Conservation (phyloP, 2,888 invertebrate genomes). For the Julus scandinavius region DNA sequence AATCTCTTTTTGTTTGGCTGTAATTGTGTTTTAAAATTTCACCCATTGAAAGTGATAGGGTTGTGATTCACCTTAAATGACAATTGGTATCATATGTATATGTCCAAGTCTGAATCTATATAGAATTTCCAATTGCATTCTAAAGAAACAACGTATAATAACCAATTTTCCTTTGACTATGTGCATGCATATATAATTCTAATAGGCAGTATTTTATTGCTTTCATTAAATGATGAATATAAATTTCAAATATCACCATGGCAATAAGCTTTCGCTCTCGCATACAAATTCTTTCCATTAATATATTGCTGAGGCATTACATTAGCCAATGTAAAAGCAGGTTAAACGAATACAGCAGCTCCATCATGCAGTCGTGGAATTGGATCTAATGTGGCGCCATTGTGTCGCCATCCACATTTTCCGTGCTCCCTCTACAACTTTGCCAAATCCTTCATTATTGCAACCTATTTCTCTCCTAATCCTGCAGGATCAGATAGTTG, state of each 20-base stretch:
- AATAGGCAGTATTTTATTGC: constrained; percentile 4
- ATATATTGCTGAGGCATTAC: background rate
- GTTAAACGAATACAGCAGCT: background rate
- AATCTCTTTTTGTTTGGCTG: too few species aligned
- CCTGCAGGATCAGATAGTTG: constrained; percentile 52
- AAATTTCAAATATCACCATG: constrained; percentile 23
- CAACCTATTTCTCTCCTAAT: constrained; percentile 55
- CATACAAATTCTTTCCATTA: constrained; percentile 24
- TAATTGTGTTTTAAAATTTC: too few species aligned
- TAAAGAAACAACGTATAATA: too few species aligned
- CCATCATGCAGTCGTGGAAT: background rate
- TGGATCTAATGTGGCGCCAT: constrained; percentile 13
- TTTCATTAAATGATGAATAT: constrained; percentile 25
- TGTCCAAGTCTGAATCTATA: too few species aligned
- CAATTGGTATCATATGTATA: too few species aligned
- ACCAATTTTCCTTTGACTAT: background rate
- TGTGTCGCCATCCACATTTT: constrained; percentile 41
- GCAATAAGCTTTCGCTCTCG: background rate
- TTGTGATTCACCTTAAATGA: too few species aligned
- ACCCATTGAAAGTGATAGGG: too few species aligned
- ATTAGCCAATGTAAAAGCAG: background rate
- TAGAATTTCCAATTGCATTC: too few species aligned
- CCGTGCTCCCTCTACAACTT: constrained; percentile 5
- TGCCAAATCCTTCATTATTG: constrained; percentile 55
- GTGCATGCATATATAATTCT: background rate